These are phyloP conservation scores for Pogona vitticeps DNA, from an alignment of 2,113 vertebrate species.

Conservation along the genomic window DNA sequence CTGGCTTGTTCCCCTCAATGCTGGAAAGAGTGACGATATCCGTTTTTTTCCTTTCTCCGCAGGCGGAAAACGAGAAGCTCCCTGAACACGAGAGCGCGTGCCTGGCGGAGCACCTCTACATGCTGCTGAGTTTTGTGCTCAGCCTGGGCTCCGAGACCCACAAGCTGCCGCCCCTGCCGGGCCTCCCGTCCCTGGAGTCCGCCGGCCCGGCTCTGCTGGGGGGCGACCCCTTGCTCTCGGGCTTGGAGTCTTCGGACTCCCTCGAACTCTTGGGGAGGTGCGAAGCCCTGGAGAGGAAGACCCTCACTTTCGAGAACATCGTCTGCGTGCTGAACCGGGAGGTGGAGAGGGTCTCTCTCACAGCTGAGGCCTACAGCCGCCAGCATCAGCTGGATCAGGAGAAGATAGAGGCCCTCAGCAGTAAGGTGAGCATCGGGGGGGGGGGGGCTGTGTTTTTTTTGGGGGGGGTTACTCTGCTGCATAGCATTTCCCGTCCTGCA, in stretches of 20 bases:
- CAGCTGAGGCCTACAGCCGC: slow-evolving; percentile 81
- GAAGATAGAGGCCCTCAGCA: slow-evolving; percentile 84
- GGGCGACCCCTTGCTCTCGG: slow-evolving; percentile 19
- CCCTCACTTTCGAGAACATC: slow-evolving; percentile 88
- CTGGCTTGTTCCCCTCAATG: not conserved
- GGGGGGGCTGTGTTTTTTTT: not conserved
- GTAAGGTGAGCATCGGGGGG: slow-evolving; percentile 77
- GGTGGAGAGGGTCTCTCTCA: slow-evolving; percentile 84
- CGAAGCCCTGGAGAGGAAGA: slow-evolving; percentile 85
- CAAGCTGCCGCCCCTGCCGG: slow-evolving; percentile 16
- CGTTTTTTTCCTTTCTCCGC: slow-evolving; percentile 28
- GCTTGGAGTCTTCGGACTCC: slow-evolving; percentile 56
- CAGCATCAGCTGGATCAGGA: slow-evolving; percentile 90
- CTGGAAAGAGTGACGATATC: not conserved
- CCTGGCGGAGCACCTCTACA: slow-evolving; percentile 83
- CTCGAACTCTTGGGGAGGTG: slow-evolving; percentile 81
- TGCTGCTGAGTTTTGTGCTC: slow-evolving; percentile 79
- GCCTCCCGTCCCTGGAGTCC: slow-evolving; percentile 44
- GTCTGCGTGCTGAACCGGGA: slow-evolving; percentile 93
- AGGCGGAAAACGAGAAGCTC: slow-evolving; percentile 85
- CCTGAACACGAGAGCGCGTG: slow-evolving; percentile 82
- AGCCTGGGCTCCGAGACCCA: slow-evolving; percentile 58
- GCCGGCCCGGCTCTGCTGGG: not conserved
- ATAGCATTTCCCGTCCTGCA: too few relatives aligned
- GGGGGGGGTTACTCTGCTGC: too few relatives aligned